Evolutionary conservation across 2,113 vertebrate genomes (phyloP), one percentile per base, ranked within the genome.

Genomic region (Nesoenas mayeri): DNA sequence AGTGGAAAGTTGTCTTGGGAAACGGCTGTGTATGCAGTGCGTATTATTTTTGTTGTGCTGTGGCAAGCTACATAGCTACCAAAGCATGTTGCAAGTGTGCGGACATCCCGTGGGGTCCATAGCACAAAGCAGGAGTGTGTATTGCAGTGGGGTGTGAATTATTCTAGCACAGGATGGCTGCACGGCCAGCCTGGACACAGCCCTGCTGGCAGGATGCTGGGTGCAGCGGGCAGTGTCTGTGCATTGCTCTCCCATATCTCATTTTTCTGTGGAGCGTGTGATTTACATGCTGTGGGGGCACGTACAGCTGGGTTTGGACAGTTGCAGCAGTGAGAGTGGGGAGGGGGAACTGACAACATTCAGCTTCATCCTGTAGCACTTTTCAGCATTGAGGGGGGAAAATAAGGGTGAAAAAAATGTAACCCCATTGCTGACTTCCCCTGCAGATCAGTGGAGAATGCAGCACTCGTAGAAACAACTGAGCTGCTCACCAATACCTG

Each of bases 51-150:
- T 32, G 28, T 21, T 25, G 61, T 20, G 9, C 24, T 3, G 10
- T 53, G 29, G 36, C 25, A 32, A 50, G 36, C 36, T 11, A 11
- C 0, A 0, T 4, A 4, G n/a, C 26, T 7, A 7, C 10, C 34
- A 14, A 5, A 15, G 54, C 0, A 0, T 8, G 1, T 1, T 3
- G 28, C 0, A 0, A 38, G 24, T 3, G 3, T 3, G 1, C 0
- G 1, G 50, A 31, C 21, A 29, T 11, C 22, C 36, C 15, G 12
- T 2, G 0, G 2, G 15, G 34, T 11, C 3, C 0, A 1, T 18
- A 64, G 24, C 40, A 17, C 0, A 0, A 11, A 47, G 47, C 6
- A 22, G 40, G 42, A 65, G 24, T 0, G 15, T 10, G 20, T 14
- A 47, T 29, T 44, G 10, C 20, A 32, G 18, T 9, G 15, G 10